Evolutionary conservation across 2,888 invertebrate genomes (phyloP), one percentile per base, ranked within the genome.

Genomic region (Isoperla grammatica): DNA sequence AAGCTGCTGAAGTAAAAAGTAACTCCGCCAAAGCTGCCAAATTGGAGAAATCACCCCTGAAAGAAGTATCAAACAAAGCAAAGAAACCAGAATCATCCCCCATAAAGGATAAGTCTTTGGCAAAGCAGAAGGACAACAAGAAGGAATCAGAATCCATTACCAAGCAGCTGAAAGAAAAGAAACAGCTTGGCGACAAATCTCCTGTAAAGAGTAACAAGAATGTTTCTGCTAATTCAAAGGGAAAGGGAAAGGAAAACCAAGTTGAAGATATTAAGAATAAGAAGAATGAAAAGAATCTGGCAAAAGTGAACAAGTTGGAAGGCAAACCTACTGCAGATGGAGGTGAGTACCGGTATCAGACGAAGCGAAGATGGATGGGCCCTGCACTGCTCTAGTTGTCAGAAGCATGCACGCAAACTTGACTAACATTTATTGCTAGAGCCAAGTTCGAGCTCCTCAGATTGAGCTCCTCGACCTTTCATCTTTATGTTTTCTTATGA

Each of bases 291-390:
- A 84, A 83, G 72, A 68, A 69, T 60, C 56, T 63, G 29, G 67
- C 68, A 55, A 68, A 68, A 48, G 53, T 65, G 37, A 77, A 78
- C 66, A 72, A 72, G 62, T 77, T 78, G 55, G 75, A 78, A 63
- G 85, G 85, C 67, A 87, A 87, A 71, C 86, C 87, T 9, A 79
- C 81, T 45, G 86, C 86, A 68, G 87, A 87, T 73, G 87, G 87
- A 67, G 87, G 85, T 76, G 68, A 61, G 63, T 60, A 23, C 35
- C 12, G n/a, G n/a, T n/a, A n/a, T n/a, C n/a, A n/a, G n/a, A n/a
- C n/a, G n/a, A n/a, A n/a, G n/a, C n/a, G n/a, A n/a, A n/a, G n/a
- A n/a, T n/a, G n/a, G n/a, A n/a, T n/a, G n/a, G n/a, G n/a, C n/a
- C n/a, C n/a, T n/a, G n/a, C n/a, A n/a, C n/a, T n/a, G n/a, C n/a